Percentiles rank a stretch among this genome's conserved stretches.
These are phyloP conservation scores for Chlorocebus sabaeus DNA, from an alignment of 2,113 vertebrate species.

Conservation along the genomic window DNA sequence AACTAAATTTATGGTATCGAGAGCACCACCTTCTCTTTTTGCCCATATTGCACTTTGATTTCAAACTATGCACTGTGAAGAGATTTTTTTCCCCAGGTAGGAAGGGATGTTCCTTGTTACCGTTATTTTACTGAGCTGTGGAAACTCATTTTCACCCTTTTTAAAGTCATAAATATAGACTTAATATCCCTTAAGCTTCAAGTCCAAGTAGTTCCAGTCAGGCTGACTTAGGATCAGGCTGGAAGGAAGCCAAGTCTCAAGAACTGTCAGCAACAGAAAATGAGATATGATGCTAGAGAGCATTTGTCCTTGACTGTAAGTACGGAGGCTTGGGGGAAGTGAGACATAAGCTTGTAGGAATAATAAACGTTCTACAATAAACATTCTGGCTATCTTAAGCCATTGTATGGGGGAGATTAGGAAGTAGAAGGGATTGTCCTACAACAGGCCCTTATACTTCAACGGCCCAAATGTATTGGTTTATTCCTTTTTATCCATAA, in stretches of 20 bases:
- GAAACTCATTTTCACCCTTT: conserved; percentile 20
- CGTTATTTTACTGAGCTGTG: conserved; percentile 65
- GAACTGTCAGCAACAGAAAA: conserved; percentile 24
- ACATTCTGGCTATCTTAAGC: not conserved
- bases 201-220: conserved; percentile 18
- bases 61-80: conserved; percentile 84
- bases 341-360: not conserved
- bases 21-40: conserved; percentile 73
- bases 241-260: conserved; percentile 29
- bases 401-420: not conserved
- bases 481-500: conserved; percentile 39
- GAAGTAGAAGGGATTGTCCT: not conserved
- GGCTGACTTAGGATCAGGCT: conserved; percentile 15
- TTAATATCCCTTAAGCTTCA: conserved; percentile 32
- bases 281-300: not conserved
- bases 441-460: conserved; percentile 32
- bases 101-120: conserved; percentile 46
- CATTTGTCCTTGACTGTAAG: not conserved
- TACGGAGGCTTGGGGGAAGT: not conserved
- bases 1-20: conserved; percentile 45
- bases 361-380: not conserved
- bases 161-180: conserved; percentile 17
- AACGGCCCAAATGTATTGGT: not conserved
- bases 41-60: conserved; percentile 81
- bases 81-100: conserved; percentile 48